A percentile compares a stretch with the other conserved stretches of the same genome.
phyloP scores from a whole-genome alignment of 2,113 vertebrate genomes.

The Mungos mungo region DNA sequence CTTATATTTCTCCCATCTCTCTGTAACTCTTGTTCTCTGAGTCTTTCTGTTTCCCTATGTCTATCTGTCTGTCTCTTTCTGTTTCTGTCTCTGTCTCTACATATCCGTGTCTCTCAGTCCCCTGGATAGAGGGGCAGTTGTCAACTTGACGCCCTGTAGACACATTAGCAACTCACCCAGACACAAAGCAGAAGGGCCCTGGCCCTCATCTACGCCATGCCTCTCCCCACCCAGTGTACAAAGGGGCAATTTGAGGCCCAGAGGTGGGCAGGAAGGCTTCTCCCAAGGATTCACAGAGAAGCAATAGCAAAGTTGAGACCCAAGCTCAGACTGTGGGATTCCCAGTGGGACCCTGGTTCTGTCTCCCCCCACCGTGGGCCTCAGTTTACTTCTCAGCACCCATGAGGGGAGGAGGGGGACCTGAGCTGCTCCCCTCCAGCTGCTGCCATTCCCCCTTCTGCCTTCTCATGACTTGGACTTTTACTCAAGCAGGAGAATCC shows the following conservation, averaged over 20 bases:
- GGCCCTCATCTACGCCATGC: background rate
- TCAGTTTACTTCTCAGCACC: constrained; percentile 26
- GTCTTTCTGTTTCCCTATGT: background rate
- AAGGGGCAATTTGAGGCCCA: background rate
- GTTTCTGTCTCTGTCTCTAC: background rate
- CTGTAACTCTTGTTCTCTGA: background rate
- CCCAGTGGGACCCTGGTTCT: background rate
- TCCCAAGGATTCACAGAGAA: background rate
- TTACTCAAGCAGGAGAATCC: background rate
- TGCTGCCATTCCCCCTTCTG: background rate
- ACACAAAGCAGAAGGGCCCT: background rate
- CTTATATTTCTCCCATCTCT: background rate
- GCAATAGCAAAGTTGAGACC: background rate
- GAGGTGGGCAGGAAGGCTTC: background rate
- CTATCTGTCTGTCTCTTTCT: background rate
- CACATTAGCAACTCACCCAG: background rate
- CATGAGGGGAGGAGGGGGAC: background rate
- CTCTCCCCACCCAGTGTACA: background rate
- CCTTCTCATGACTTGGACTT: constrained; percentile 7
- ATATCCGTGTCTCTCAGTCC: background rate
- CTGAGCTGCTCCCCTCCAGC: background rate
- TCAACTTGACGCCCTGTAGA: background rate
- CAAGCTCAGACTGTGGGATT: background rate
- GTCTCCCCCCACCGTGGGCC: background rate
- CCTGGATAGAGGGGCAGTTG: background rate